Percentiles rank a stretch among this genome's conserved stretches.
These are phyloP conservation scores for Seira musarum DNA, from an alignment of 2,888 invertebrate genomes.

Conservation along the genomic window DNA sequence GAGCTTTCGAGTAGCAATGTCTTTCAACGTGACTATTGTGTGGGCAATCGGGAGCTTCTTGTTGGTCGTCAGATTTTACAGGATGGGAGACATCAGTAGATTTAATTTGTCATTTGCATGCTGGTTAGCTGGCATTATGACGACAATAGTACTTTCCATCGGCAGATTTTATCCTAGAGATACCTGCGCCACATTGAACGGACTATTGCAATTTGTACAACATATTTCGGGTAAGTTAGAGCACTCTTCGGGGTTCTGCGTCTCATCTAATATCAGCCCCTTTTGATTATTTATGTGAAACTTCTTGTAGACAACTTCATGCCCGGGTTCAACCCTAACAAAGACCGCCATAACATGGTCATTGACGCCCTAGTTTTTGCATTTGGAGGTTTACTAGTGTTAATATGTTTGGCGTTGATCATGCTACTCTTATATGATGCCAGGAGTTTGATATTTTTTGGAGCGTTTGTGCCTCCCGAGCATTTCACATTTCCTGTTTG, in stretches of 20 bases:
- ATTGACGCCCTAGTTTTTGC: background rate
- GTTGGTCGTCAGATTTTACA: background rate
- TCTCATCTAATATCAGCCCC: background rate
- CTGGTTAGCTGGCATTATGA: conserved; percentile 12
- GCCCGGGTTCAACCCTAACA: background rate
- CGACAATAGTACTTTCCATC: background rate
- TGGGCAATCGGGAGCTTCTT: conserved; percentile 2
- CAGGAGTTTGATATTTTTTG: conserved; percentile 9
- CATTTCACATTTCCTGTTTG: conserved; percentile 7
- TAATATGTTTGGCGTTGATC: background rate
- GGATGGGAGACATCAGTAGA: conserved; percentile 1
- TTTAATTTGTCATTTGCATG: conserved; percentile 17
- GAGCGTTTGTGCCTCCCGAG: background rate
- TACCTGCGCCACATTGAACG: background rate
- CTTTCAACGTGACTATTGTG: too few relatives aligned
- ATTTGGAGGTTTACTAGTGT: background rate
- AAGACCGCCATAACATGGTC: background rate
- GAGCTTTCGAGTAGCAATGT: too few relatives aligned
- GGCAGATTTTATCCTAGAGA: background rate
- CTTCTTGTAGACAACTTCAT: background rate
- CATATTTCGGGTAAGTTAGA: conserved; percentile 5
- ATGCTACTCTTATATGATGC: conserved; percentile 22
- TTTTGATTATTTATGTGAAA: background rate
- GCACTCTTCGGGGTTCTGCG: too few relatives aligned
- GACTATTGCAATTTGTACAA: background rate